Percentiles rank a stretch among this genome's conserved stretches.
phyloP scores from a whole-genome alignment of 2,113 vertebrate genomes.

The Osmerus mordax region DNA sequence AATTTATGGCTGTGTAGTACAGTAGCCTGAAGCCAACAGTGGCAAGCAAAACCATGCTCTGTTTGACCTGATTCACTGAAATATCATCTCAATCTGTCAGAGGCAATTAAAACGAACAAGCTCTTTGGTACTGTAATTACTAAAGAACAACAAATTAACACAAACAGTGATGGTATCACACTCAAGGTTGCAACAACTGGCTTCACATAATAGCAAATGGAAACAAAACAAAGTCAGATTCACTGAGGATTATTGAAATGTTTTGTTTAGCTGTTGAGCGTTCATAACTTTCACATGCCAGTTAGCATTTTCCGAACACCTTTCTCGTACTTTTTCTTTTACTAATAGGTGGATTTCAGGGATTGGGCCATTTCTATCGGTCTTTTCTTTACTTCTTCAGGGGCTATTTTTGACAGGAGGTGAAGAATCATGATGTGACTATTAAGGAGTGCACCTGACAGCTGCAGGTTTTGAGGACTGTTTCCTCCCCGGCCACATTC shows the following conservation, averaged over 20 bases:
- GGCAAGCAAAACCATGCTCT: not conserved
- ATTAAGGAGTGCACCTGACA: constrained; percentile 56
- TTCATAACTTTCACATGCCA: constrained; percentile 5
- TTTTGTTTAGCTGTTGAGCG: constrained; percentile 20
- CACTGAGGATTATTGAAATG: constrained; percentile 6
- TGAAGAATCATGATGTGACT: constrained; percentile 34
- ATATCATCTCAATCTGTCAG: constrained; percentile 28
- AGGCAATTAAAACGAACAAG: constrained; percentile 25
- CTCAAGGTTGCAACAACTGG: constrained; percentile 11
- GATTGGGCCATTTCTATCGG: constrained; percentile 19
- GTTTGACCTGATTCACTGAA: constrained; percentile 13
- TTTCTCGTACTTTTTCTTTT: constrained; percentile 2
- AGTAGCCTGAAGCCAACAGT: constrained; percentile 22
- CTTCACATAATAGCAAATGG: not conserved
- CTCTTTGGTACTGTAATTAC: constrained; percentile 9
- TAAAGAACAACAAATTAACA: constrained; percentile 21
- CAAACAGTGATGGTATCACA: constrained; percentile 12
- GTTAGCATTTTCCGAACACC: not conserved
- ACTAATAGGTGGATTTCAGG: constrained; percentile 20
- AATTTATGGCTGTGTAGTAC: constrained; percentile 18
- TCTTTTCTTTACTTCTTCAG: constrained; percentile 23
- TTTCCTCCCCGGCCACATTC: constrained; percentile 20
- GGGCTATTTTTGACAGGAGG: constrained; percentile 39
- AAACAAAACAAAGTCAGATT: not conserved
- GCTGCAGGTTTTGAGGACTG: constrained; percentile 20